These are phyloP conservation scores for Acanthosepion pharaonis DNA, from an alignment of 2,888 invertebrate genomes.

Conservation along the genomic window DNA sequence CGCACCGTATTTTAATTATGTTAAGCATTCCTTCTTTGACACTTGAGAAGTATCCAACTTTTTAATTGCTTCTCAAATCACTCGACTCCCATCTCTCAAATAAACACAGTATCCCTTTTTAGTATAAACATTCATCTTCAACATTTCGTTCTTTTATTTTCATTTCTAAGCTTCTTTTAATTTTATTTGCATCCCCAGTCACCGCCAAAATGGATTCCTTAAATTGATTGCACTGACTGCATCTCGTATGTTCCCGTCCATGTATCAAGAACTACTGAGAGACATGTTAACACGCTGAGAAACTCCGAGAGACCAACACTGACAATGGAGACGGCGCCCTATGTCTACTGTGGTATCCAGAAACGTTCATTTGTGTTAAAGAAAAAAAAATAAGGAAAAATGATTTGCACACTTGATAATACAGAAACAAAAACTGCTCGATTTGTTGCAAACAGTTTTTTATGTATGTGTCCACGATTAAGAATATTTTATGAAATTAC, in stretches of 20 bases:
- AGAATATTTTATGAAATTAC: too few relatives aligned
- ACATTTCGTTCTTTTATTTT: not conserved
- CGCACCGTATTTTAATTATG: not conserved
- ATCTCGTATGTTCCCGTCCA: not conserved
- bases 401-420: not conserved
- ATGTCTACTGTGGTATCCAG: too few relatives aligned
- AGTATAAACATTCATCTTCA: not conserved
- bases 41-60: not conserved
- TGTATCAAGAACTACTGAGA: too few relatives aligned
- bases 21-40: not conserved
- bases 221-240: not conserved
- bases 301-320: too few relatives aligned
- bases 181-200: not conserved
- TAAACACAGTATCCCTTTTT: not conserved
- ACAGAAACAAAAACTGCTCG: not conserved
- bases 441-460: too few relatives aligned
- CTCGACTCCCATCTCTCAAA: not conserved
- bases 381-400: too few relatives aligned
- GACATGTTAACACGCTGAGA: too few relatives aligned
- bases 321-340: too few relatives aligned
- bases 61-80: slow-evolving; percentile 8
- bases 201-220: not conserved
- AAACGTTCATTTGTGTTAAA: too few relatives aligned
- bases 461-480: too few relatives aligned
- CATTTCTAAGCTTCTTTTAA: not conserved